A percentile compares a stretch with the other conserved stretches of the same genome.
Conservation (phyloP, 2,888 invertebrate species). For the Sussaba pulchella region DNA sequence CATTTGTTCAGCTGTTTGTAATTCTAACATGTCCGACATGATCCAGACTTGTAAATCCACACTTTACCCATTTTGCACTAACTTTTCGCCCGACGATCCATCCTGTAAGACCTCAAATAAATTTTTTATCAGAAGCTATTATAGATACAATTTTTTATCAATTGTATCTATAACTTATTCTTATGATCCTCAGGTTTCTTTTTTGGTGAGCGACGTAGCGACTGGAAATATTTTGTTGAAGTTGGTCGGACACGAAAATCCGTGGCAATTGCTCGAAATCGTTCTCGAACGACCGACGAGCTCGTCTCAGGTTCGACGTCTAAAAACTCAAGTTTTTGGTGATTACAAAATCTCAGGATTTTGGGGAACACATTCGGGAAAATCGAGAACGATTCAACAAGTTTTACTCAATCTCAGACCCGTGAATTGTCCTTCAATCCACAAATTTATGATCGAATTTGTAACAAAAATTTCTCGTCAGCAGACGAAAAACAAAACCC, state of each 20-base stretch:
- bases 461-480: slow-evolving; percentile 43
- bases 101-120: too few relatives aligned
- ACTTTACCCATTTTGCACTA: too few relatives aligned
- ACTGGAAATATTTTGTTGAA: slow-evolving; percentile 85
- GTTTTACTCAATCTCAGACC: slow-evolving; percentile 74
- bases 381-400: slow-evolving; percentile 53
- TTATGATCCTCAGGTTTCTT: slow-evolving; percentile 86
- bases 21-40: too few relatives aligned
- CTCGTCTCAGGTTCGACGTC: slow-evolving; percentile 61
- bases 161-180: too few relatives aligned
- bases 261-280: slow-evolving; percentile 70
- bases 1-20: too few relatives aligned
- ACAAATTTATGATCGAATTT: slow-evolving; percentile 57
- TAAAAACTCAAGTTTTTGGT: slow-evolving; percentile 48
- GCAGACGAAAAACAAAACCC: neutral
- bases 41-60: too few relatives aligned
- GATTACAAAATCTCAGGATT: slow-evolving; percentile 67
- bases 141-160: too few relatives aligned
- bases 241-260: slow-evolving; percentile 73
- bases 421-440: slow-evolving; percentile 65
- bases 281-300: slow-evolving; percentile 65
- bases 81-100: too few relatives aligned
- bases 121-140: too few relatives aligned
- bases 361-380: slow-evolving; percentile 69
- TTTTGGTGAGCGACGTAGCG: slow-evolving; percentile 89